Conservation (phyloP, 2,113 vertebrate genomes). For the Microcebus ravelobensis region DNA sequence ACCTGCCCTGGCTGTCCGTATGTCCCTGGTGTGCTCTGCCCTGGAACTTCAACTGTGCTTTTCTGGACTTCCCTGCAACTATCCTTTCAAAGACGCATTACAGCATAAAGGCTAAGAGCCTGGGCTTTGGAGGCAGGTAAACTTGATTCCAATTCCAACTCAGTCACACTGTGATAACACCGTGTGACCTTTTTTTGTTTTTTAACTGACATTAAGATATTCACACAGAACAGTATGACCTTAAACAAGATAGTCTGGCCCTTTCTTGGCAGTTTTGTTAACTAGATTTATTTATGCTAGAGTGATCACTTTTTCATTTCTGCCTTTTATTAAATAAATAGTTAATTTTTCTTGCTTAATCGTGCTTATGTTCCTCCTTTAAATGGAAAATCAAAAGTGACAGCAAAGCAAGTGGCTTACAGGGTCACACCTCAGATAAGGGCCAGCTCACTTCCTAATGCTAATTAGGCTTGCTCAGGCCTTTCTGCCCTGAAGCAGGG, state of each 20-base stretch:
- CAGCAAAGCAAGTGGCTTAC: slow-evolving; percentile 30
- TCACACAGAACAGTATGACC: too few relatives aligned
- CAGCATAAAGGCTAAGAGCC: neutral
- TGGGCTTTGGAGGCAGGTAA: too few relatives aligned
- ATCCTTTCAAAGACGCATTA: neutral
- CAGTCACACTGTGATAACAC: neutral
- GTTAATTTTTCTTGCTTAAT: slow-evolving; percentile 41
- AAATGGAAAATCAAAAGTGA: slow-evolving; percentile 57
- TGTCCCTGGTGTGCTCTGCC: neutral
- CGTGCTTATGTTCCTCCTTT: slow-evolving; percentile 42
- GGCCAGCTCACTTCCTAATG: neutral
- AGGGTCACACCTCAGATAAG: neutral
- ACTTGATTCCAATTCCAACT: neutral
- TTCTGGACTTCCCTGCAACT: neutral
- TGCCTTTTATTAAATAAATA: neutral
- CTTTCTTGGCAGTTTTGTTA: neutral
- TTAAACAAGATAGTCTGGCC: neutral
- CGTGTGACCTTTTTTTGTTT: too few relatives aligned
- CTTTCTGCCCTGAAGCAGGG: neutral
- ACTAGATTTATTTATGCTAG: neutral
- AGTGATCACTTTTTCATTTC: slow-evolving; percentile 61
- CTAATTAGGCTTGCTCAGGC: neutral
- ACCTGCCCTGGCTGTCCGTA: neutral
- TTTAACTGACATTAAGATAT: too few relatives aligned
- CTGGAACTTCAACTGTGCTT: neutral